Percentiles rank a stretch among this genome's conserved stretches.
Evolutionary conservation across 2,797 vertebrate genomes (phyloP).

Genomic region (Avahi laniger): DNA sequence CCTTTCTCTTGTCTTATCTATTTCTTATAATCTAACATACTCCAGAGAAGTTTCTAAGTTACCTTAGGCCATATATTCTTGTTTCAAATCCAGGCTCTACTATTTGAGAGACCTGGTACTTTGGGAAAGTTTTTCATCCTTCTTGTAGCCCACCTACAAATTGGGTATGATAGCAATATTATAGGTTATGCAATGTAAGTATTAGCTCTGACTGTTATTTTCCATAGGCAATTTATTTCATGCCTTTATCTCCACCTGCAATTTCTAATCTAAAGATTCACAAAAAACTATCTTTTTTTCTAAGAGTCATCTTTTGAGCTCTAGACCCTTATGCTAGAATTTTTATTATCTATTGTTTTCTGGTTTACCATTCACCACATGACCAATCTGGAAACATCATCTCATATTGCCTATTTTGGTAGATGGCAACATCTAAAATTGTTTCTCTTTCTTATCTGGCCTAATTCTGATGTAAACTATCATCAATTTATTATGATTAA

Average conservation of each 20-base stretch:
- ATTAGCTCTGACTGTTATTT: neutral
- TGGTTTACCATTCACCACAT: neutral
- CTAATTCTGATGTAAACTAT: neutral
- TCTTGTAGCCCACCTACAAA: neutral
- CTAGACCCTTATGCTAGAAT: neutral
- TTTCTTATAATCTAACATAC: neutral
- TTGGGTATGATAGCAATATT: neutral
- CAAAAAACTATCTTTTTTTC: neutral
- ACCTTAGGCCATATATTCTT: neutral
- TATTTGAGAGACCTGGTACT: neutral
- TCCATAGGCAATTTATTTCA: neutral
- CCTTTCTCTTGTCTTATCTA: neutral
- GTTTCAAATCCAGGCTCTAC: neutral
- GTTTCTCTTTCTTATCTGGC: neutral
- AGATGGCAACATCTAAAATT: neutral
- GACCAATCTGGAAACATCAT: neutral
- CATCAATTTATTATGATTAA: neutral
- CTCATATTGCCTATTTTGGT: neutral
- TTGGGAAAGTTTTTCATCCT: neutral
- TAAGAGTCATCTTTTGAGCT: neutral
- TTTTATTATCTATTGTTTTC: neutral
- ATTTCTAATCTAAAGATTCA: neutral
- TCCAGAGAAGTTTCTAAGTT: neutral
- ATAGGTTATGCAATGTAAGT: neutral
- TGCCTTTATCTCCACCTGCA: neutral